Evolutionary conservation across 2,797 vertebrate species (phyloP), one percentile per base, ranked within the genome.

Genomic region (Mus caroli): DNA sequence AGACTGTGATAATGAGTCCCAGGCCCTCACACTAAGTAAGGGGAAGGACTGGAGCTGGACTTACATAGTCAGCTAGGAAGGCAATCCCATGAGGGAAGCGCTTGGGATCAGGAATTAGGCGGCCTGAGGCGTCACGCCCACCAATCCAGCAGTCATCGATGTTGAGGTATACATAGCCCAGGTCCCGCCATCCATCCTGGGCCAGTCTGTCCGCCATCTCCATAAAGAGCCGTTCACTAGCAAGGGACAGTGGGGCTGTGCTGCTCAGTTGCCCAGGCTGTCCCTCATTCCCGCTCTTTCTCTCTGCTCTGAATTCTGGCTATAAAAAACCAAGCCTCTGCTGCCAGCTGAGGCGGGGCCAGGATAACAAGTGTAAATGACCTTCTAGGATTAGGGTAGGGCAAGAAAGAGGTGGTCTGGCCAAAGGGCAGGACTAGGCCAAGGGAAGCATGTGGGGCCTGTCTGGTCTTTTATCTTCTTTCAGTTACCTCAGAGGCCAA

Each of bases 91-190:
- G 98, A 31, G 99, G 99, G 95, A 99, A 99, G 96, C 99, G 99
- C 94, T 99, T 98, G 0, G 99, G 98, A 97, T 99, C 99, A 0
- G 99, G 54, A 96, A 99, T 98, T 92, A 99, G 98, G 19, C 92
- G 98, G 24, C 99, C 99, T 0, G 97, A 37, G 0, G 52, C 3
- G 0, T 99, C 99, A 24, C 99, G 98, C 26, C 99, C 50, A 10
- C 98, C 99, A 12, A 99, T 98, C 99, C 99, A 99, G 98, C 99
- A 99, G 98, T 99, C 99, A 0, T 99, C 99, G 0, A 99, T 99
- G 98, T 99, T 99, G 95, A 99, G 19, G 4, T 99, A 99, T 4
- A 98, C 22, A 0, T 99, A 99, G 96, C 99, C 99, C 52, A 99
- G 98, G 73, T 99, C 99, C 90, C 97, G 99, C 99, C 99, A 99